Evolutionary conservation across 1,140 invertebrate genomes (phyloP), one percentile per base, ranked within the genome.

Genomic region (Hycleus cichorii): DNA sequence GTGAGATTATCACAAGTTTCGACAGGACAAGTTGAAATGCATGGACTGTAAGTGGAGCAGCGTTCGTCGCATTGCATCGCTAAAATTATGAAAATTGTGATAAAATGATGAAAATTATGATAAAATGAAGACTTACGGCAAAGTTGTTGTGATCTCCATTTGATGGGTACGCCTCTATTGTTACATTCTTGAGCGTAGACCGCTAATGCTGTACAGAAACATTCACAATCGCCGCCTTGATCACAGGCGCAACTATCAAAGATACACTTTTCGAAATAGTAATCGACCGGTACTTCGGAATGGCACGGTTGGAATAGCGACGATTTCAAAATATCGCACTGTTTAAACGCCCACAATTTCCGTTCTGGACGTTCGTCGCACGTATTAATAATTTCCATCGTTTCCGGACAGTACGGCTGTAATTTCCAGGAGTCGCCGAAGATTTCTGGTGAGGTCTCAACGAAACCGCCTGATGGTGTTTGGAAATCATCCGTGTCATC

Each of bases 401-500:
- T 71, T 54, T 74, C 74, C 0, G 86, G 81, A 70, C 91, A 95
- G 53, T 85, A 86, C 0, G 83, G 75, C 60, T 91, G 84, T 18
- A 92, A 74, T 67, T 88, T 88, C 92, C 92, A 95, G 4, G 90
- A 88, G 72, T 95, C 90, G 0, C 85, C 92, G 71, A 95, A 95
- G 3, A 89, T 74, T 25, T 80, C 75, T 0, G 86, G 76, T 8
- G 86, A 87, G 0, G 82, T 84, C 69, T 92, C 89, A 1, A 83
- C 75, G 25, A 85, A 71, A 1, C 89, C 89, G 12, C 86, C 82
- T 0, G 87, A 86, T 0, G 91, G 91, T 3, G 88, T 88, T 70
- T 87, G 83, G 77, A 94, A 93, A 67, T 94, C 91, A 66, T 94
- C 88, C 6, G 78, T 76, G 51, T 81, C 80, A 66, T 95, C 85